Evolutionary conservation across 2,888 invertebrate genomes (phyloP).

Genomic region (Trachelus iudaicus): DNA sequence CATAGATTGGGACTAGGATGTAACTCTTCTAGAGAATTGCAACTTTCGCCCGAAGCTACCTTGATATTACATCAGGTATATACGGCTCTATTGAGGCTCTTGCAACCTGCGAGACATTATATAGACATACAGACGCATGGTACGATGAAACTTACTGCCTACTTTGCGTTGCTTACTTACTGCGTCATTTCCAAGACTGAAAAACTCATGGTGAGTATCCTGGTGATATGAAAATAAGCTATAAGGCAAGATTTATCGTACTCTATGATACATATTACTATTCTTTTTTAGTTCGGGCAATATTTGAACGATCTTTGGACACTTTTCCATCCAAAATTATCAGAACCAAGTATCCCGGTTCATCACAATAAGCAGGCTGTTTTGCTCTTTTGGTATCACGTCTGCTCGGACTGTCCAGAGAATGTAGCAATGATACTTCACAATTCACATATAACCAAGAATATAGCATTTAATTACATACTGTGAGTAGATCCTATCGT

Average conservation of each 20-base stretch:
- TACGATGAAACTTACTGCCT: constrained; percentile 90
- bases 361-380: constrained; percentile 96
- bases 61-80: constrained; percentile 76
- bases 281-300: constrained; percentile 81
- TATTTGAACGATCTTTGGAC: constrained; percentile 94
- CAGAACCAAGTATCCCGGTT: constrained; percentile 93
- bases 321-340: constrained; percentile 92
- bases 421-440: constrained; percentile 89
- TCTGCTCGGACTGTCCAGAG: constrained; percentile 91
- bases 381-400: constrained; percentile 93
- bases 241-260: neutral
- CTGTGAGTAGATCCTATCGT: constrained; percentile 28
- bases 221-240: neutral
- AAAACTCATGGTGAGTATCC: constrained; percentile 84
- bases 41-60: constrained; percentile 69
- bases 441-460: constrained; percentile 89
- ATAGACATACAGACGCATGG: constrained; percentile 89
- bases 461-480: constrained; percentile 96
- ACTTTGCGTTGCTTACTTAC: constrained; percentile 92
- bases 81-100: constrained; percentile 77
- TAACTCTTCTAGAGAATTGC: constrained; percentile 66
- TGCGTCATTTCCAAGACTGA: constrained; percentile 91
- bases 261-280: neutral
- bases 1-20: constrained; percentile 70
- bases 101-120: constrained; percentile 87